Evolutionary conservation across 2,797 vertebrate genomes (phyloP), one percentile per base, ranked within the genome.

Genomic region (Notolepis coatsorum): DNA sequence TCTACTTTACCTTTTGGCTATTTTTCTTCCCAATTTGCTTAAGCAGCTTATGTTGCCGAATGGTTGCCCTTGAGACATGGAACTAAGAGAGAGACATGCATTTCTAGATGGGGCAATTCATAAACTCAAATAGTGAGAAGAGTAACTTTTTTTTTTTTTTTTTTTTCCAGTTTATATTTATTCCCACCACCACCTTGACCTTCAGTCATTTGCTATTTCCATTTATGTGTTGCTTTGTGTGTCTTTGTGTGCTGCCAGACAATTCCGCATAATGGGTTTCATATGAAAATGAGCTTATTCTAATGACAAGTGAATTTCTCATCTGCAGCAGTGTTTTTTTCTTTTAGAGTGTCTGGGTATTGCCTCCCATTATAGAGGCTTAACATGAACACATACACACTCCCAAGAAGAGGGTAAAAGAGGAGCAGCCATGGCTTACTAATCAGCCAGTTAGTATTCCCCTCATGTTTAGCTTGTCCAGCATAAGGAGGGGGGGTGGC

Each of bases 301-400:
- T 59, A 75, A 74, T 84, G 66, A 79, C 65, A 83, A 73, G 53
- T 61, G 71, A 39, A 31, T 78, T 82, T 84, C 69, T 76, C 68
- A 82, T 79, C 41, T 47, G 30, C 56, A 38, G 49, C 42, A n/a
- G n/a, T 37, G 24, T 38, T 42, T 27, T 18, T 39, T 62, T 37
- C 39, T 77, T 5, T 74, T 66, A 23, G 61, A 65, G 45, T 7
- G 24, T 30, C 25, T 20, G 35, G 35, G 13, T 15, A 39, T 41
- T 38, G 13, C 33, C 25, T 39, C 8, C 25, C 53, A 49, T 77
- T 71, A 53, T 65, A 39, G 49, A 61, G 41, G 38, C 8, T 7
- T 12, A 7, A 35, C 64, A 63, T 58, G 68, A 63, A 81, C 71
- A 73, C 42, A 53, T 52, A 69, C 56, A 53, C 54, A 23, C 50